Base-by-base conservation (phyloP, 2,888 invertebrate species). In the Caenorhabditis angaria region DNA sequence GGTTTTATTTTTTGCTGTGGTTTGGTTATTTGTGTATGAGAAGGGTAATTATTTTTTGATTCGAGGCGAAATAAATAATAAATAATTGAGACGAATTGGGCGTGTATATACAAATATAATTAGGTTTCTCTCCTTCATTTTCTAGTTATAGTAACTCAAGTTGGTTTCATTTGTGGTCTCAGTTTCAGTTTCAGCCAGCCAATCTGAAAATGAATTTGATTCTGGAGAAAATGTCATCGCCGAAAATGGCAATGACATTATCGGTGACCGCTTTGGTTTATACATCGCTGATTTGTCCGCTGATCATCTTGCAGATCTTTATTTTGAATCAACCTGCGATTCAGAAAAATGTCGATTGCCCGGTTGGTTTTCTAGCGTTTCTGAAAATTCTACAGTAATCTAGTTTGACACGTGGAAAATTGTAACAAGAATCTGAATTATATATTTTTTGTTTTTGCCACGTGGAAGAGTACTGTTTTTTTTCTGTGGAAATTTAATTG, bases 191-290 rank as follows among this genome's bases (percentile, higher is more conserved):
- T n/a, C n/a, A n/a, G n/a, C n/a, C n/a, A n/a, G n/a, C n/a, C n/a
- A n/a, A n/a, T n/a, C n/a, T n/a, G 18, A 41, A 41, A 41, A 41
- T 41, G 41, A 3, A 6, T 6, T 3, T 41, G 10, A 10, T 50
- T 24, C 32, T 29, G 55, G 1, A 5, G 18, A 64, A 56, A 41
- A 47, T 69, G 0, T 62, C 61, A 24, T 62, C 64, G 5, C 77
- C 77, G 0, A 65, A 68, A 12, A 61, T 72, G 6, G 72, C 77
- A 6, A 65, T 77, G 10, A 60, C 64, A 6, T 53, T 77, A 28
- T 77, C 77, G 8, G 59, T 72, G 12, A 58, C 65, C 27, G 61
- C 77, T 2, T 51, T 77, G 1, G 63, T 77, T 20, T 75, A 71
- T 58, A 72, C 71, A 6, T 70, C 75, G 8, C 63, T 61, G 8